Evolutionary conservation across 2,113 vertebrate species (phyloP).

Genomic region (Herpetotheres cachinnans): DNA sequence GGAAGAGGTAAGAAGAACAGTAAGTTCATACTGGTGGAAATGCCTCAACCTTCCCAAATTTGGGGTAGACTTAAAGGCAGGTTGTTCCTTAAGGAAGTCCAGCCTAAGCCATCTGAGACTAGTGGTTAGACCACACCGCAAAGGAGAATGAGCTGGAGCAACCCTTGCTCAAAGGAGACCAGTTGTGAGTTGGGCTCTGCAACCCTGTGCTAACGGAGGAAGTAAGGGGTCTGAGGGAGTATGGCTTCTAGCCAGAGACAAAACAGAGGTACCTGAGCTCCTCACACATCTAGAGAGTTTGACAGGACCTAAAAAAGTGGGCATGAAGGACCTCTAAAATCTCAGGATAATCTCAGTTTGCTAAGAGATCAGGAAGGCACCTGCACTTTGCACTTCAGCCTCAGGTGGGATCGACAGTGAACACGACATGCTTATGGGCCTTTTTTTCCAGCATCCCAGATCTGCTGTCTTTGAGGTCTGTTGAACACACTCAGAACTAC

Average conservation of each 20-base stretch:
- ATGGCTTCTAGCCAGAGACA: background rate
- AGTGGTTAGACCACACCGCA: background rate
- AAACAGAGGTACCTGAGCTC: background rate
- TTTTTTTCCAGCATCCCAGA: background rate
- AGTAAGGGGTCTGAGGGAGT: background rate
- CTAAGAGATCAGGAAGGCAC: background rate
- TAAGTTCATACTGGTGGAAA: background rate
- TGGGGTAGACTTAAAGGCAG: background rate
- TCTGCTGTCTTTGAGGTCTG: background rate
- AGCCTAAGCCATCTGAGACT: background rate
- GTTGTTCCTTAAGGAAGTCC: background rate
- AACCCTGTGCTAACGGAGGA: background rate
- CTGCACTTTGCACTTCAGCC: background rate
- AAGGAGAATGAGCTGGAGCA: background rate
- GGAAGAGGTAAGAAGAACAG: background rate
- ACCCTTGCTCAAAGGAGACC: accelerated
- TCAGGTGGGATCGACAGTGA: background rate
- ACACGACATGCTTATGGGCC: background rate
- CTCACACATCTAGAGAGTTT: background rate
- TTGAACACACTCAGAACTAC: background rate
- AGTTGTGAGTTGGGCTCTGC: background rate
- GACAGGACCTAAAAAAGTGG: background rate
- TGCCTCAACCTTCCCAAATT: background rate
- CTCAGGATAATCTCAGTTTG: background rate
- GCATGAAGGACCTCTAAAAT: background rate